Percentiles rank a stretch among this genome's conserved stretches.
Evolutionary conservation across 2,797 vertebrate species (phyloP).

Genomic region (Buphagus erythrorhynchus): DNA sequence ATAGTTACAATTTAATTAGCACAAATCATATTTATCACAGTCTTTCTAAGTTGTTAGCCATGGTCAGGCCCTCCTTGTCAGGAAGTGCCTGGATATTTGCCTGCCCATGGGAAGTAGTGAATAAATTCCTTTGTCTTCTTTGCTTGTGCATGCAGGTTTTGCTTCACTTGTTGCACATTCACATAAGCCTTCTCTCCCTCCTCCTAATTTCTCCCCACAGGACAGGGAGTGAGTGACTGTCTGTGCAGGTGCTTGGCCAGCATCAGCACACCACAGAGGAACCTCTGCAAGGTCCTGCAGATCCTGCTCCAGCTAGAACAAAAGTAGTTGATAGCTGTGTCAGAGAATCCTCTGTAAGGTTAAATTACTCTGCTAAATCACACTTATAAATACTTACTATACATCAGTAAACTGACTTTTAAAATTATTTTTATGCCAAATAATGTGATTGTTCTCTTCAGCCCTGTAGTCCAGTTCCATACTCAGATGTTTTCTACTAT

Average conservation of each 20-base stretch:
- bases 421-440: background rate
- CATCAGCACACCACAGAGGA: background rate
- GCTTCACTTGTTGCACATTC: background rate
- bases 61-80: background rate
- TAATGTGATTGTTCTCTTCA: background rate
- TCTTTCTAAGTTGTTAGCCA: background rate
- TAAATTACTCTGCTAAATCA: background rate
- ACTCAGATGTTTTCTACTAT: background rate
- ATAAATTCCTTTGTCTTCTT: background rate
- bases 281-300: background rate
- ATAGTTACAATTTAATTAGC: too few species aligned
- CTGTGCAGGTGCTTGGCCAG: background rate
- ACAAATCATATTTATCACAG: too few species aligned
- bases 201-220: background rate
- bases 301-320: background rate
- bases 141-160: background rate
- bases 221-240: accelerated
- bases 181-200: background rate
- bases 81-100: background rate
- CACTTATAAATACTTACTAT: background rate
- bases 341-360: background rate
- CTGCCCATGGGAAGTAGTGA: background rate
- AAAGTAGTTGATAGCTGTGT: background rate
- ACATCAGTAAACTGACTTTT: background rate
- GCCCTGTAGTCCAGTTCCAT: background rate